Base-by-base conservation (phyloP, 2,888 invertebrate species). In the Ptilodon capucinus region DNA sequence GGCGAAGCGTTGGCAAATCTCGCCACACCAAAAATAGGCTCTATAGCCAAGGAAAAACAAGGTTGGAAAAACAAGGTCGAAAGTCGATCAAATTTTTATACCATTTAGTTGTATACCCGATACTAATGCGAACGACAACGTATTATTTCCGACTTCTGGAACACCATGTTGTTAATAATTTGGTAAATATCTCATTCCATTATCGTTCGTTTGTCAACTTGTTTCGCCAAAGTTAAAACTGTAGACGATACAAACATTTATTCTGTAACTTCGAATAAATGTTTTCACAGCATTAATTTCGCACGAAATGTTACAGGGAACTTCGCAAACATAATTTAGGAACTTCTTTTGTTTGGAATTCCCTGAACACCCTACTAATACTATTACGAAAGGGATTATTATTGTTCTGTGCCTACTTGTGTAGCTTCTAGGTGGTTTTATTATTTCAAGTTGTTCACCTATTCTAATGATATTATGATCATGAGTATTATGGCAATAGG, bases 131-230 rank as follows among this genome's bases (percentile, higher is more conserved):
- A n/a, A n/a, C n/a, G n/a, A n/a, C n/a, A n/a, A n/a, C n/a, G n/a
- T n/a, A n/a, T n/a, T n/a, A n/a, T n/a, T n/a, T n/a, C n/a, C n/a
- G n/a, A n/a, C n/a, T n/a, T n/a, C n/a, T n/a, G n/a, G n/a, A n/a
- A n/a, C n/a, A n/a, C n/a, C n/a, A n/a, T n/a, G n/a, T n/a, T n/a
- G n/a, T n/a, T n/a, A n/a, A n/a, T n/a, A n/a, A n/a, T n/a, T n/a
- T n/a, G n/a, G n/a, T n/a, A n/a, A n/a, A n/a, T n/a, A n/a, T n/a
- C n/a, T n/a, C 58, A 47, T 48, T 48, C 51, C 42, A 16, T 23
- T 45, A 6, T 38, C 45, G 54, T 54, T 44, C 48, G 34, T 42
- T 21, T 34, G 48, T 59, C 46, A 49, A 47, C 43, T 52, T 59
- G 42, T 46, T 16, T 55, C 44, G 46, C 45, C n/a, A 48, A 57